Percentiles rank a stretch among this genome's conserved stretches.
These are phyloP conservation scores for Elephantulus edwardii DNA, from an alignment of 2,113 vertebrate species.

Conservation along the genomic window DNA sequence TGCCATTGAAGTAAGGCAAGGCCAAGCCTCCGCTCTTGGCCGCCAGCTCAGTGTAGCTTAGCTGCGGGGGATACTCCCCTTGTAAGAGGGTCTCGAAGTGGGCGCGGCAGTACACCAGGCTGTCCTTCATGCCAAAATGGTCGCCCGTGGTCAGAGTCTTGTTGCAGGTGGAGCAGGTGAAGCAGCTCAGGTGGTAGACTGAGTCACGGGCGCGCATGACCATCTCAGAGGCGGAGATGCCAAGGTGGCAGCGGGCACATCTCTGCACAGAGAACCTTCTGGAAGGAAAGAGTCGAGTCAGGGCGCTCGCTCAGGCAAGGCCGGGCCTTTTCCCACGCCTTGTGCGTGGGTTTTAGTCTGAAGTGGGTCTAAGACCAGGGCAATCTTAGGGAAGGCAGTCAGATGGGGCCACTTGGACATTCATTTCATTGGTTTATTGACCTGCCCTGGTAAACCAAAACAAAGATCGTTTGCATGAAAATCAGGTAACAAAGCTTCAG, in stretches of 20 bases:
- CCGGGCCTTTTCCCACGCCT: not conserved
- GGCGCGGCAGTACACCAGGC: conserved; percentile 96
- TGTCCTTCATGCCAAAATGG: conserved; percentile 99
- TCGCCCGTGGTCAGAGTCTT: conserved; percentile 98
- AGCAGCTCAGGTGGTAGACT: conserved; percentile 99
- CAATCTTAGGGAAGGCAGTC: accelerated
- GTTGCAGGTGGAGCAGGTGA: conserved; percentile 99
- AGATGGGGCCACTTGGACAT: not conserved
- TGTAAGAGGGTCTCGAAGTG: conserved; percentile 98
- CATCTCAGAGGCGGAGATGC: conserved; percentile 99
- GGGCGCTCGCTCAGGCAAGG: not conserved
- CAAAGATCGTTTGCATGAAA: conserved; percentile 4
- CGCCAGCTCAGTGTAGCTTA: conserved; percentile 97
- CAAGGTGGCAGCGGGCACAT: conserved; percentile 99
- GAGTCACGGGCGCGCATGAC: conserved; percentile 99
- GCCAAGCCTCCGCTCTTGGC: conserved; percentile 93
- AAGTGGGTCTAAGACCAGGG: not conserved
- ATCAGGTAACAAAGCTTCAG: not conserved
- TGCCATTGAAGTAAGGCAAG: conserved; percentile 97
- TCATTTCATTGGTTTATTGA: not conserved
- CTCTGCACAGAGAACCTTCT: conserved; percentile 99
- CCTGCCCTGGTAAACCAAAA: not conserved
- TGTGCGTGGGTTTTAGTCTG: not conserved
- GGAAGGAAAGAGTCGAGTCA: conserved; percentile 84
- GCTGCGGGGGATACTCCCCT: conserved; percentile 93